Evolutionary conservation across 2,797 vertebrate species (phyloP).

Genomic region (Sebastes diaconus): DNA sequence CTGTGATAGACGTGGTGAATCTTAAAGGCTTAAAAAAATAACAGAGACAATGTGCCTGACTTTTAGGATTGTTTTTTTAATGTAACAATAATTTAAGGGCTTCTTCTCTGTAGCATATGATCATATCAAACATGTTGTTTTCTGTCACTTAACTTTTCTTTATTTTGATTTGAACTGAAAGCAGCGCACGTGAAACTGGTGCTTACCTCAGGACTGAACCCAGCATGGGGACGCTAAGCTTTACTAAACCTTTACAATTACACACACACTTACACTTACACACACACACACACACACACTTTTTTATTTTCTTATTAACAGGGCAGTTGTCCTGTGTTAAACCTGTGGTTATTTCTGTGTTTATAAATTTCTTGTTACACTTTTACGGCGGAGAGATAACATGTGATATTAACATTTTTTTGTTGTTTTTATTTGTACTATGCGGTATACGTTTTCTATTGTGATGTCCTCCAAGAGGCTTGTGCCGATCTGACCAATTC

Average conservation of each 20-base stretch:
- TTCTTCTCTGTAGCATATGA: conserved; percentile 79
- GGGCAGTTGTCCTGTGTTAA: conserved; percentile 76
- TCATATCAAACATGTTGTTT: conserved; percentile 77
- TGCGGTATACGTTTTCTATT: conserved; percentile 68
- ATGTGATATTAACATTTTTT: conserved; percentile 75
- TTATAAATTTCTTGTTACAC: conserved; percentile 73
- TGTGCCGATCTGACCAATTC: conserved; percentile 62
- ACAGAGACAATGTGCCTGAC: conserved; percentile 67
- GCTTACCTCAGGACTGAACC: conserved; percentile 87
- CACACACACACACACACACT: conserved; percentile 13
- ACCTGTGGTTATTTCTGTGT: conserved; percentile 82
- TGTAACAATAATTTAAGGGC: conserved; percentile 74
- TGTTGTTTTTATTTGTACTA: conserved; percentile 64
- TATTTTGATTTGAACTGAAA: conserved; percentile 72
- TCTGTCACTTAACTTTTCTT: conserved; percentile 62
- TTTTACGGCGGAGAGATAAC: conserved; percentile 64
- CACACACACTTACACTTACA: conserved; percentile 16
- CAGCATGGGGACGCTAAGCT: conserved; percentile 78
- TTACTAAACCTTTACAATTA: conserved; percentile 65
- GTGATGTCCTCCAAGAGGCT: conserved; percentile 70
- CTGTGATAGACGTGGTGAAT: conserved; percentile 83
- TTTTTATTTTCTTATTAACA: conserved; percentile 49
- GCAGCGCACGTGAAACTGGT: conserved; percentile 79
- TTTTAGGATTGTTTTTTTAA: conserved; percentile 49
- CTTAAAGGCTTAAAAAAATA: conserved; percentile 65